Base-by-base conservation (phyloP, 1,140 invertebrate species). In the Triops longicaudatus region DNA sequence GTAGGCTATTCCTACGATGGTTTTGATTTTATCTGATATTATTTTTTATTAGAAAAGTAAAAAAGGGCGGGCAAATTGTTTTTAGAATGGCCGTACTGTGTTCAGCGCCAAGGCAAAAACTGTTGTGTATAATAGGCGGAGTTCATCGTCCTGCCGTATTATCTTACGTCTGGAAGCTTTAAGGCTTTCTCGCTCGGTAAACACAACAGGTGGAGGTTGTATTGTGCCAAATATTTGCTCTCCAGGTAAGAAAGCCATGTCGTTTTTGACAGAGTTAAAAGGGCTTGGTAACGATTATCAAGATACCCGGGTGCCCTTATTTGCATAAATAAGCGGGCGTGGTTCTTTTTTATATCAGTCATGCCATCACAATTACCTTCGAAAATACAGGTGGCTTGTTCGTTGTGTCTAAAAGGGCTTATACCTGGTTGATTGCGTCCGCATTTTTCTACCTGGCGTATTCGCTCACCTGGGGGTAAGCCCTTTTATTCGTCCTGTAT, bases 311-410 rank as follows among this genome's bases (percentile, higher is more conserved):
- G 50, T 63, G 50, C 50, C 50, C 50, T 63, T 22, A 63, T 63
- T 63, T 63, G 22, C 50, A 63, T 63, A 63, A 63, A 63, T 63
- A 14, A 63, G 50, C 50, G 50, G 50, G 50, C 50, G 50, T 63
- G 14, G 50, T 63, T 63, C 50, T 63, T 63, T 37, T 63, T 63
- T 63, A 63, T 63, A 63, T 63, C 50, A 63, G 50, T 9, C 50
- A 22, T 63, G 50, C 50, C 14, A 63, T 63, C 50, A n/a, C 50
- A 63, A 63, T 63, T 63, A 63, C 50, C 14, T 63, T 6, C 14
- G 44, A 22, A 63, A 63, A 63, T n/a, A 14, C 50, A 63, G 50
- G 50, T 63, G 50, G 50, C 50, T 12, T 63, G 50, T 63, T 63
- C 50, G 50, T 63, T 63, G 10, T 63, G 17, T 17, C 50, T 63